Evolutionary conservation across 2,113 vertebrate species (phyloP).

Genomic region (Lophotis ruficrista): DNA sequence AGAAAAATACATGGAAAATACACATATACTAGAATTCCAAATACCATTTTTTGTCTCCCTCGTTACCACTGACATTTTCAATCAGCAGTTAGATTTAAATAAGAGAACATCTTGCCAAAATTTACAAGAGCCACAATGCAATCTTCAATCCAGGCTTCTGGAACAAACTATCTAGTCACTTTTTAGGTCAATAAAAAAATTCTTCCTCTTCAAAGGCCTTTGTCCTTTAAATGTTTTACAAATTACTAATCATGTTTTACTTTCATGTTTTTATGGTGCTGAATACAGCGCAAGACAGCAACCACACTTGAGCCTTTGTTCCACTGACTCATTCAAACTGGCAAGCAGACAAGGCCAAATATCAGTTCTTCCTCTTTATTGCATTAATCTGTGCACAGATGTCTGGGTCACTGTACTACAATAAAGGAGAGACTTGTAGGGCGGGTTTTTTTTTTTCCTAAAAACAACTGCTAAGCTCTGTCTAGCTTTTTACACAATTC

Average conservation of each 20-base stretch:
- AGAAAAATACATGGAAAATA: not conserved
- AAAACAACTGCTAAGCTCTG: not conserved
- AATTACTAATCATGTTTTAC: not conserved
- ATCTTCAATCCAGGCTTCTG: not conserved
- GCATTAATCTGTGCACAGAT: not conserved
- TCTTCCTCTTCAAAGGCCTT: not conserved
- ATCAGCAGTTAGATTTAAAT: not conserved
- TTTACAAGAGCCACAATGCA: not conserved
- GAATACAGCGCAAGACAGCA: not conserved
- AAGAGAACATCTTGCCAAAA: not conserved
- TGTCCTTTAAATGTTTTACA: not conserved
- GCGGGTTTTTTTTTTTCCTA: rapidly evolving
- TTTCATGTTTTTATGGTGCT: not conserved
- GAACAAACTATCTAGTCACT: not conserved
- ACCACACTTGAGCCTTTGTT: not conserved
- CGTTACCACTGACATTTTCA: not conserved
- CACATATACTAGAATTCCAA: not conserved
- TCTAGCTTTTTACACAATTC: not conserved
- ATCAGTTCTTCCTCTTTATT: not conserved
- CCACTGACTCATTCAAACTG: not conserved
- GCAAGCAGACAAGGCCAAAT: not conserved
- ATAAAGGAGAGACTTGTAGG: not conserved
- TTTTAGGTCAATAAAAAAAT: not conserved
- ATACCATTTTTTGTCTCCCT: not conserved
- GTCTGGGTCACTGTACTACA: not conserved